Percentiles rank a stretch among this genome's conserved stretches.
phyloP scores from a whole-genome alignment of 2,797 vertebrate species.

The Fratercula arctica region DNA sequence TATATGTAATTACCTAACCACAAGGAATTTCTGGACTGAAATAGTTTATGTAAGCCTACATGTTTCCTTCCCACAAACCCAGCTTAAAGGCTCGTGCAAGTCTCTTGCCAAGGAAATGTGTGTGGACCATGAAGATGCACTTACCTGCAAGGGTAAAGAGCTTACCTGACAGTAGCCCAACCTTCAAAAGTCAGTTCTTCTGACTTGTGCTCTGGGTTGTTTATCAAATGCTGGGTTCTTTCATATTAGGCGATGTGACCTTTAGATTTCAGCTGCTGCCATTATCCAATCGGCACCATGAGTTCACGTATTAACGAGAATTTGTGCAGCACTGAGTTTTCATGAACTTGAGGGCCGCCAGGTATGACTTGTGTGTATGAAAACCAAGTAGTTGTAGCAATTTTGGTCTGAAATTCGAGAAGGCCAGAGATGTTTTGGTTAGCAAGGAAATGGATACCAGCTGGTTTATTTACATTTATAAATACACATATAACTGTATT shows the following conservation, averaged over 20 bases:
- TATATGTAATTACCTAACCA: slow-evolving; percentile 16
- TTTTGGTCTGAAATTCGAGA: background rate
- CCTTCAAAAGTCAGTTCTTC: background rate
- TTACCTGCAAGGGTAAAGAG: background rate
- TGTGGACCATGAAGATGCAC: background rate
- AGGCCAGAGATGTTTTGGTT: slow-evolving; percentile 22
- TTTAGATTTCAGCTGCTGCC: slow-evolving; percentile 26
- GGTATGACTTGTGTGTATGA: background rate
- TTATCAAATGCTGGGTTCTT: background rate
- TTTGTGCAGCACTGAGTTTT: background rate
- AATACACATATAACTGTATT: background rate
- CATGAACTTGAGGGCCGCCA: background rate
- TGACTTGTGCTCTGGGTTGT: background rate
- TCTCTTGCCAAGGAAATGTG: background rate
- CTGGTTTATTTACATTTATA: slow-evolving; percentile 1
- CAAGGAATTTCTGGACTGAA: slow-evolving; percentile 28
- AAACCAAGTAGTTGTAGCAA: background rate
- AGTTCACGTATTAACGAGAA: background rate
- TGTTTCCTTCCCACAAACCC: background rate
- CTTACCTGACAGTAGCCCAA: background rate
- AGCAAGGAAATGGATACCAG: background rate
- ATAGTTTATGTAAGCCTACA: background rate
- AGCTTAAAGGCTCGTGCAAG: background rate
- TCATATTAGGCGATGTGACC: background rate
- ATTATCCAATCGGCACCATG: background rate